Evolutionary conservation across 1,140 invertebrate species (phyloP), one percentile per base, ranked within the genome.

Genomic region (Sipha flava): DNA sequence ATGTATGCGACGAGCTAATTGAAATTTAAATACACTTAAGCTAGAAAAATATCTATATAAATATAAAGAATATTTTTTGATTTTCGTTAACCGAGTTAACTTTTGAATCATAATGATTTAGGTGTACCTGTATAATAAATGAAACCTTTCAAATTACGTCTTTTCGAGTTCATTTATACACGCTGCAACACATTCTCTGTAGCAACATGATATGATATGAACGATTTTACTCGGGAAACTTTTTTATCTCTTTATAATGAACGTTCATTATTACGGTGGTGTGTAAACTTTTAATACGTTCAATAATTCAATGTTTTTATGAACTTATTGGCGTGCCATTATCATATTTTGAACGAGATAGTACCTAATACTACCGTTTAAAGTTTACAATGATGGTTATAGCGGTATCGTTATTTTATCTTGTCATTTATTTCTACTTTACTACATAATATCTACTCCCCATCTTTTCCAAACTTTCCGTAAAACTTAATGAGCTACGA

Each of bases 261-360:
- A 40, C 62, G 34, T 66, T 37, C 34, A 37, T 37, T 66, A 66
- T n/a, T n/a, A n/a, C n/a, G n/a, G n/a, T n/a, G n/a, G 34, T 43
- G 37, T 66, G 40, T 66, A 66, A 66, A 66, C 5, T 40, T 40
- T 43, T 43, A 23, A 26, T 66, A 26, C 14, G 21, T 66, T 7
- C 34, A 3, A 66, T 43, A 43, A n/a, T n/a, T n/a, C n/a, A n/a
- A n/a, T 59, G 57, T 66, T 43, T 66, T 66, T 26, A 43, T 43
- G 37, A 66, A 66, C 37, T 66, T 66, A 66, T 66, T 43, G 64
- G 23, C 23, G 34, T 23, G 12, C 64, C 37, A 66, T 66, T 43
- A 66, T 66, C 64, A 66, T 66, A 66, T 66, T 66, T 66, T 66
- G 34, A 23, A 66, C 64, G 64, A 23, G 64, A 43, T 43, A 66